Percentiles rank a stretch among this genome's conserved stretches.
These are phyloP conservation scores for Plotosus lineatus DNA, from an alignment of 2,113 vertebrate genomes.

Conservation along the genomic window DNA sequence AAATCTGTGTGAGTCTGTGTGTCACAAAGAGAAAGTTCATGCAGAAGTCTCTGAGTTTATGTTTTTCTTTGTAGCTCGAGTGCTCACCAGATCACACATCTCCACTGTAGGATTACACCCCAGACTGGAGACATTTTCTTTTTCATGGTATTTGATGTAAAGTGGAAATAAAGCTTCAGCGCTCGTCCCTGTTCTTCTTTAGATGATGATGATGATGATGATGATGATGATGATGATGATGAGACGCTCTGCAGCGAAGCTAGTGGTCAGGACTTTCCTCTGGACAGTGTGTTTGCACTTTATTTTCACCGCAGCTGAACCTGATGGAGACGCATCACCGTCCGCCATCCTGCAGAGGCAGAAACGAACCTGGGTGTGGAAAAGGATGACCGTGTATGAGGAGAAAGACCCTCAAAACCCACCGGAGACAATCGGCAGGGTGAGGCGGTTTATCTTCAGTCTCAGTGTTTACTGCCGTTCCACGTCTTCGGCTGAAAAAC, in stretches of 20 bases:
- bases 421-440: conserved; percentile 26
- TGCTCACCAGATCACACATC: not conserved
- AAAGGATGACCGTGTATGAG: conserved; percentile 15
- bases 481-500: not conserved
- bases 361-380: conserved; percentile 42
- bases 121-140: not conserved
- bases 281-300: conserved; percentile 35
- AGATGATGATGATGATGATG: not conserved
- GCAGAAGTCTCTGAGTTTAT: no score
- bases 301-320: not conserved
- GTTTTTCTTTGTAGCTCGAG: not conserved
- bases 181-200: not conserved
- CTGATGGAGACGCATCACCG: not conserved
- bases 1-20: no score
- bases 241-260: conserved; percentile 23
- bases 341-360: conserved; percentile 32
- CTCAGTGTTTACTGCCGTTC: no score
- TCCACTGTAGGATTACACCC: not conserved
- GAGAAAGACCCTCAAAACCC: not conserved
- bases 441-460: not conserved
- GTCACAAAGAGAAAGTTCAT: no score
- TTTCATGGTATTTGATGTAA: not conserved
- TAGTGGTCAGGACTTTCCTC: conserved; percentile 19
- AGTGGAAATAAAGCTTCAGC: not conserved
- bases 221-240: conserved; percentile 32